Base-by-base conservation (phyloP, 2,888 invertebrate genomes). In the Villa cingulata region DNA sequence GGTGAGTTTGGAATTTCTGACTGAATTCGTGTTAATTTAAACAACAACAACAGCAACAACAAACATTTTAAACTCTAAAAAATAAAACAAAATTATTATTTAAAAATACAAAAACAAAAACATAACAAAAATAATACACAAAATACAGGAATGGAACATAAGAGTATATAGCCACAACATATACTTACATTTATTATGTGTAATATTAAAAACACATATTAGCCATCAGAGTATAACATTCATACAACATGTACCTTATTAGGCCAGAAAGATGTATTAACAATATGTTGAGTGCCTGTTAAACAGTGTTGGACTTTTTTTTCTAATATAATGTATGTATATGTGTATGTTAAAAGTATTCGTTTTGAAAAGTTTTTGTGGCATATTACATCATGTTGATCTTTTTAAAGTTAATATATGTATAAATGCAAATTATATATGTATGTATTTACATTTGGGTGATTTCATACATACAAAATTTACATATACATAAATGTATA, bases 191-290 rank as follows among this genome's bases (percentile, higher is more conserved):
- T n/a, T n/a, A n/a, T n/a, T 23, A 23, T 23, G 7, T 23, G 29
- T 32, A 12, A 12, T 32, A 32, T 32, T 32, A 14, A 32, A 32
- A 32, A 32, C 12, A 12, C 12, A 32, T 32, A 29, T 42, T 41
- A 46, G 27, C 34, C 46, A 37, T 27, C 46, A 29, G 34, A 41
- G 19, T 37, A 40, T 36, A 41, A 41, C 46, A 46, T 41, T 46
- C 41, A 41, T 37, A 41, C 27, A 29, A 27, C 46, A 41, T 46
- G 46, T 46, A 46, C 46, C 37, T 41, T 41, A 46, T 46, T 46
- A 46, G 46, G 41, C 29, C 46, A 41, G 46, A 37, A 41, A 37
- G 46, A 14, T 46, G 46, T 46, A 27, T 37, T 23, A 41, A 46
- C 41, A 46, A 32, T 14, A 32, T 27, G 27, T 23, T 23, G 12